Conservation (phyloP, 2,888 invertebrate genomes). For the Cremastobaeus sp. region DNA sequence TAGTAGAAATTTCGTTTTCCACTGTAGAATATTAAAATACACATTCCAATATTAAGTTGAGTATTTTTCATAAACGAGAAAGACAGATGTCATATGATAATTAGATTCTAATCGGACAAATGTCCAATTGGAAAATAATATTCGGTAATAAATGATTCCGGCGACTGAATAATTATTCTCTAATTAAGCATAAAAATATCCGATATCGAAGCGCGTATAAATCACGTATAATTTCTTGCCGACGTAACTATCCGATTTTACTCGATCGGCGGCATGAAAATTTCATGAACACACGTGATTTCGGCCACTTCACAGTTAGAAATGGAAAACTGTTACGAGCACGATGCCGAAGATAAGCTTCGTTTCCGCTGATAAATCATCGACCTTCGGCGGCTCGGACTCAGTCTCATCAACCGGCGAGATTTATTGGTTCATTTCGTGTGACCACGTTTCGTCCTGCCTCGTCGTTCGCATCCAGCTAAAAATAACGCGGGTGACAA, state of each 20-base stretch:
- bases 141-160: not conserved
- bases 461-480: conserved; percentile 17
- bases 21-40: too few relatives aligned
- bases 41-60: too few relatives aligned
- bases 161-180: conserved; percentile 8
- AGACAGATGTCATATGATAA: too few relatives aligned
- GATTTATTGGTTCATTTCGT: not conserved
- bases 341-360: not conserved
- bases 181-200: conserved; percentile 13
- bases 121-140: not conserved
- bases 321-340: conserved; percentile 6
- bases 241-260: too few relatives aligned
- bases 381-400: conserved; percentile 26
- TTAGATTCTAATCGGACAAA: conserved; percentile 29
- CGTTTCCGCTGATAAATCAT: conserved; percentile 1
- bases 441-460: not conserved
- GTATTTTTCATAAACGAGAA: too few relatives aligned
- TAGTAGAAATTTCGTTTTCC: too few relatives aligned
- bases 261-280: conserved; percentile 28
- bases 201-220: conserved; percentile 11
- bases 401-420: not conserved
- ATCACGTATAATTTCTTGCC: conserved; percentile 19
- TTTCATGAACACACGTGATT: conserved; percentile 16
- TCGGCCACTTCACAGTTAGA: conserved; percentile 8
- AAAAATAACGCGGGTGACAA: conserved; percentile 10